A percentile compares a stretch with the other conserved stretches of the same genome.
These are phyloP conservation scores for Folsomia manolachei DNA, from an alignment of 2,888 invertebrate genomes.

Conservation along the genomic window DNA sequence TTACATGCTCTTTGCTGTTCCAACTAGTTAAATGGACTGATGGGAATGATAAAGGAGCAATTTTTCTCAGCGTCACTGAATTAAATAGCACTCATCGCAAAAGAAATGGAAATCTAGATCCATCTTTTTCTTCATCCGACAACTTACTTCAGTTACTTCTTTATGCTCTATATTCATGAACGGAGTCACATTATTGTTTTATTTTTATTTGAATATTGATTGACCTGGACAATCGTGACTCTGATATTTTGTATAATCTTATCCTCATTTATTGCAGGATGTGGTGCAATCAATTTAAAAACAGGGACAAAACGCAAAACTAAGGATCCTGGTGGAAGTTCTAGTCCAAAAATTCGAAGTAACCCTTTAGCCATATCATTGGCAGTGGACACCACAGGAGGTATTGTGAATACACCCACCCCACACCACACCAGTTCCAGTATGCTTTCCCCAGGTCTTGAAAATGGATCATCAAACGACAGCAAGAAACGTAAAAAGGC, in stretches of 20 bases:
- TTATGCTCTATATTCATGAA: too few species aligned
- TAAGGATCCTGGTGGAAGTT: constrained; percentile 25
- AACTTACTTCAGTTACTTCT: too few species aligned
- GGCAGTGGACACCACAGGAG: constrained; percentile 18
- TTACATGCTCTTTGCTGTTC: neutral
- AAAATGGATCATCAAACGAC: constrained; percentile 46
- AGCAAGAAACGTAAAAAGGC: constrained; percentile 75
- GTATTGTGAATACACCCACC: constrained; percentile 16
- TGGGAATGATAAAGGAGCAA: constrained; percentile 2
- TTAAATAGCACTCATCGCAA: neutral
- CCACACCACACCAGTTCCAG: neutral
- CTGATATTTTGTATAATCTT: too few species aligned
- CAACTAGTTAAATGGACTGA: neutral
- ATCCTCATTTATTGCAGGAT: too few species aligned
- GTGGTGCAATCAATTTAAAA: constrained; percentile 16
- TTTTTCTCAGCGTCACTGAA: constrained; percentile 3
- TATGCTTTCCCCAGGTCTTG: constrained; percentile 1
- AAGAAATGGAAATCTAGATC: too few species aligned
- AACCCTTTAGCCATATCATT: too few species aligned
- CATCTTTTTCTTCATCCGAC: too few species aligned
- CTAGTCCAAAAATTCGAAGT: constrained; percentile 5
- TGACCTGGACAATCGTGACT: too few species aligned
- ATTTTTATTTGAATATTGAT: too few species aligned
- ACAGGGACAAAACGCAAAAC: constrained; percentile 33
- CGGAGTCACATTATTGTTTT: too few species aligned